Base-by-base conservation (phyloP, 2,113 vertebrate species). In the Carassius carassius region DNA sequence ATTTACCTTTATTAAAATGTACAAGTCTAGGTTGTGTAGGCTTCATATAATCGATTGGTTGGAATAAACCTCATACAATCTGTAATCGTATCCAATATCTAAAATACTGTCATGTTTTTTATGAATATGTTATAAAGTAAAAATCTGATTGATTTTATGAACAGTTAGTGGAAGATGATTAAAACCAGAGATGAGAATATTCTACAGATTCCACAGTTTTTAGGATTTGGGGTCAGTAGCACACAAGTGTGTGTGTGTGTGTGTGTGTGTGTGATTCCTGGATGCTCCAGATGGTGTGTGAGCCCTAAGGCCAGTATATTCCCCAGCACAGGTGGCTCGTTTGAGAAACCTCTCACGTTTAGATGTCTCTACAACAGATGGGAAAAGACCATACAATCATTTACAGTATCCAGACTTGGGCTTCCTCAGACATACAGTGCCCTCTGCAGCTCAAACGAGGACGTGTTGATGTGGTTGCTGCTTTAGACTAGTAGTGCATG, bases 311-410 rank as follows among this genome's bases (percentile, higher is more conserved):
- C n/a, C n/a, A 21, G 77, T 56, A 32, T 81, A 81, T 80, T 81
- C 70, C 77, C 84, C 47, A 32, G 78, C 21, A 81, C 86, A 84
- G 86, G 83, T 87, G 86, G 82, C 58, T 74, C 49, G 69, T 78
- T 47, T 81, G 69, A 74, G 67, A 72, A 81, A 82, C 49, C 23
- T 73, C 69, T 74, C 32, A 78, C 56, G 65, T 84, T 74, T 37
- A 51, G 32, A 41, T 21, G 58, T 58, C 69, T 79, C 23, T 17
- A 84, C n/a, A 81, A n/a, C 78, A 84, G 77, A 77, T 75, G 77
- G 86, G 23, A 73, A 79, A 63, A 41, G 47, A 73, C 12, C 78
- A 47, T 19, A 37, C 4, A 35, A 35, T 73, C 58, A 63, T 65
- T 37, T 51, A 37, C 3, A 81, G 67, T 3, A 19, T 25, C 37